Evolutionary conservation across 2,113 vertebrate genomes (phyloP), one percentile per base, ranked within the genome.

Genomic region (Microtus richardsoni): DNA sequence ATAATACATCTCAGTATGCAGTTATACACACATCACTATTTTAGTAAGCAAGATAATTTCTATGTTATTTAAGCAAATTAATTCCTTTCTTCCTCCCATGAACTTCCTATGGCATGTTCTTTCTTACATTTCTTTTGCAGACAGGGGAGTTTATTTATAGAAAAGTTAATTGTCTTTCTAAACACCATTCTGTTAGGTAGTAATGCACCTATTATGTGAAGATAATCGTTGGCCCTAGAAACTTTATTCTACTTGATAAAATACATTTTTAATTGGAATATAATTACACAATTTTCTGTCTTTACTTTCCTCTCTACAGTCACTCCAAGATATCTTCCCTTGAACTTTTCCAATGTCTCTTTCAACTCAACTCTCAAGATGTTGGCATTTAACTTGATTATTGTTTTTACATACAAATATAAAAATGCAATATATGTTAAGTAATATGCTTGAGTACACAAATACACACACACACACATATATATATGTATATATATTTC

Each of bases 1-100:
- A 98, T 99, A 98, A 98, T 98, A 98, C 98, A 98, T 98, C 98
- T 97, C 98, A 98, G 98, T 98, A 99, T 98, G 98, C 98, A 98
- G 99, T 98, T 98, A 98, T 98, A 98, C 98, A 98, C 97, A 98
- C 98, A 98, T 98, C 98, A 98, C 98, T 98, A 98, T 98, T 98
- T 99, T 89, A 47, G 26, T 3, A 58, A 49, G 5, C 2, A 36
- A 58, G 9, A 28, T 58, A 62, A 9, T 47, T 73, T 90, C 33
- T 94, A 78, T 88, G 2, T 86, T 28, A 92, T 11, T 79, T 90
- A 36, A 13, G 16, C 49, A 39, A 52, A 86, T 78, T 66, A 85
- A 82, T 19, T 73, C 14, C 30, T 83, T 92, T n/a, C 11, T 89
- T 83, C 3, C 1, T 3, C 33, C 77, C 21, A 77, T 49, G 3